phyloP scores from a whole-genome alignment of 2,797 vertebrate species.

The Onychomys leucogaster region DNA sequence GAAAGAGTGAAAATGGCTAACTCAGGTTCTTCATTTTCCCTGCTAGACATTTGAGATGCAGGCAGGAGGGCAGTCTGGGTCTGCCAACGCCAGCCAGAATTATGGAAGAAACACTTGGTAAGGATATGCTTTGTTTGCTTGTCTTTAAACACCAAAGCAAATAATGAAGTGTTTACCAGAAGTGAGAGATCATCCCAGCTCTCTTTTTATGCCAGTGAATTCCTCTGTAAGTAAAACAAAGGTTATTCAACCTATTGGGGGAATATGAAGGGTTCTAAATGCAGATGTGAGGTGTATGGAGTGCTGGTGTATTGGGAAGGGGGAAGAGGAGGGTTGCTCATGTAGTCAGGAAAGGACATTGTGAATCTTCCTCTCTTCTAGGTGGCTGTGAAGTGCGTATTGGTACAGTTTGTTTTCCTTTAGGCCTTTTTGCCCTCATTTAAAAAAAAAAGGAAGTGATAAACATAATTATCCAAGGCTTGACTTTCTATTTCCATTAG shows the following conservation, averaged over 20 bases:
- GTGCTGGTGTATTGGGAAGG: neutral
- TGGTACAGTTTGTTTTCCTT: neutral
- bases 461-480: neutral
- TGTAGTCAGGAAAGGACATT: neutral
- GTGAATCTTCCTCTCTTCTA: neutral
- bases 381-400: neutral
- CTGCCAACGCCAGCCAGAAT: conserved; percentile 60
- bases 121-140: conserved; percentile 64
- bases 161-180: conserved; percentile 73
- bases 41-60: conserved; percentile 41
- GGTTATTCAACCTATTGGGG: conserved; percentile 30
- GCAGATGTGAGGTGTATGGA: neutral
- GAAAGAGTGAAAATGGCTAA: conserved; percentile 50
- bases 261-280: conserved; percentile 35
- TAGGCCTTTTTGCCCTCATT: neutral
- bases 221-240: conserved; percentile 50
- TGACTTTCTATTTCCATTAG: neutral
- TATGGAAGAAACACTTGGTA: conserved; percentile 59
- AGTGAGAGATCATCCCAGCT: conserved; percentile 50
- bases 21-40: conserved; percentile 42
- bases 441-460: conserved; percentile 14
- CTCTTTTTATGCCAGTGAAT: conserved; percentile 58
- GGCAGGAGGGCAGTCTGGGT: conserved; percentile 62
- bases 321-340: neutral
- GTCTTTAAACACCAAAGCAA: conserved; percentile 75